A percentile compares a stretch with the other conserved stretches of the same genome.
Evolutionary conservation across 2,888 invertebrate species (phyloP).

Genomic region (Mimumesa dahlbomi): DNA sequence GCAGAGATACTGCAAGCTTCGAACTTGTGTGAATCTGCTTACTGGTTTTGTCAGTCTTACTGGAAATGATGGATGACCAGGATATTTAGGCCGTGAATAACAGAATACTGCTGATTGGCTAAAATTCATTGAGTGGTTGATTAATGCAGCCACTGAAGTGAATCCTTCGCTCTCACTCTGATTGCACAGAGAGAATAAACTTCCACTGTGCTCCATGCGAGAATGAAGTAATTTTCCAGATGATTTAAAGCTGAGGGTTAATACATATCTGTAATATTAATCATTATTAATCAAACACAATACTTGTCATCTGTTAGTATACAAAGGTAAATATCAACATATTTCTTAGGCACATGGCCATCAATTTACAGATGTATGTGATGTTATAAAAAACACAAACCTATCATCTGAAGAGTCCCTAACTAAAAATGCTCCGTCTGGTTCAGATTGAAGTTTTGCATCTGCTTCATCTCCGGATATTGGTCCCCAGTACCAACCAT

Average conservation of each 20-base stretch:
- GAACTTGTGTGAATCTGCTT: conserved; percentile 87
- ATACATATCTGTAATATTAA: conserved; percentile 85
- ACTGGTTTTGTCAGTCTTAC: conserved; percentile 88
- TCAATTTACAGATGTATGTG: background rate
- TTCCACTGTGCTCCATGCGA: conserved; percentile 87
- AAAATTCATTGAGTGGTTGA: conserved; percentile 87
- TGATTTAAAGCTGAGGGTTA: conserved; percentile 88
- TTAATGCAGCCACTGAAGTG: conserved; percentile 86
- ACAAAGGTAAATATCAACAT: background rate
- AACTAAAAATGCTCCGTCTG: conserved; percentile 89
- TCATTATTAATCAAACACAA: too few relatives aligned
- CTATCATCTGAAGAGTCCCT: conserved; percentile 87
- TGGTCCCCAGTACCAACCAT: conserved; percentile 92
- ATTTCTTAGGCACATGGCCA: too few relatives aligned
- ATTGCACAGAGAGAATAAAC: conserved; percentile 84
- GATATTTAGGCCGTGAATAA: conserved; percentile 86
- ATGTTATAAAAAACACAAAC: conserved; percentile 44
- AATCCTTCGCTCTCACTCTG: conserved; percentile 82
- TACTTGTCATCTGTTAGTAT: background rate
- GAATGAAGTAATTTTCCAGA: conserved; percentile 87
- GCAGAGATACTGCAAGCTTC: conserved; percentile 87
- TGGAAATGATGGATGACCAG: conserved; percentile 86
- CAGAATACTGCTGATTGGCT: conserved; percentile 88
- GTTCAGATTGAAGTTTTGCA: conserved; percentile 84
- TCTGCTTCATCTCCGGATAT: conserved; percentile 88